Conservation (phyloP, 2,797 vertebrate genomes). For the Aotus griseimembra region DNA sequence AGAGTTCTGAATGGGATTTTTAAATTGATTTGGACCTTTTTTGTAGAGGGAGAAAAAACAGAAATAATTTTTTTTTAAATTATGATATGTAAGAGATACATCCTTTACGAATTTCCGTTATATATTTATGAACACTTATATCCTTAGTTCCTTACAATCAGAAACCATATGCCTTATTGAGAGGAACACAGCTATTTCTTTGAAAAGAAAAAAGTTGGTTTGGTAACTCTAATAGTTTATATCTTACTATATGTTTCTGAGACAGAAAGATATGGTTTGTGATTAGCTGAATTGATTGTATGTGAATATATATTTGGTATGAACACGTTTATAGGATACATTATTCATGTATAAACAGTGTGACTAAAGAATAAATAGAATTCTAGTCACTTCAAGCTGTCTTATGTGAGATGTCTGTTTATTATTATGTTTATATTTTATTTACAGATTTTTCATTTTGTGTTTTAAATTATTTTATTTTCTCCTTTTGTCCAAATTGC, state of each 20-base stretch:
- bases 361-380: not conserved
- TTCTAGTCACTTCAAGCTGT: constrained; percentile 2
- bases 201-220: not conserved
- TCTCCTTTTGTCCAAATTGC: not conserved
- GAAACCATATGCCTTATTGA: constrained; percentile 29
- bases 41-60: not conserved
- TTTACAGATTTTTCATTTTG: constrained; percentile 5
- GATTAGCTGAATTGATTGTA: constrained; percentile 22
- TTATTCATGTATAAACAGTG: constrained; percentile 18
- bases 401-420: not conserved
- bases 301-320: not conserved
- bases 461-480: constrained; percentile 15
- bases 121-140: constrained; percentile 36
- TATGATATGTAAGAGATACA: not conserved
- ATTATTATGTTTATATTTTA: not conserved
- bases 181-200: not conserved
- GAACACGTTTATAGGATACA: not conserved
- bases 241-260: not conserved
- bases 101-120: not conserved
- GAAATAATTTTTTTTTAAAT: constrained; percentile 34
- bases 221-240: constrained; percentile 2
- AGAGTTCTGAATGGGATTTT: constrained; percentile 48
- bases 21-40: not conserved
- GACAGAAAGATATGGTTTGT: not conserved
- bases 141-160: not conserved